Percentiles rank a stretch among this genome's conserved stretches.
Evolutionary conservation across 2,888 invertebrate genomes (phyloP).

Genomic region (Andrena dorsata): DNA sequence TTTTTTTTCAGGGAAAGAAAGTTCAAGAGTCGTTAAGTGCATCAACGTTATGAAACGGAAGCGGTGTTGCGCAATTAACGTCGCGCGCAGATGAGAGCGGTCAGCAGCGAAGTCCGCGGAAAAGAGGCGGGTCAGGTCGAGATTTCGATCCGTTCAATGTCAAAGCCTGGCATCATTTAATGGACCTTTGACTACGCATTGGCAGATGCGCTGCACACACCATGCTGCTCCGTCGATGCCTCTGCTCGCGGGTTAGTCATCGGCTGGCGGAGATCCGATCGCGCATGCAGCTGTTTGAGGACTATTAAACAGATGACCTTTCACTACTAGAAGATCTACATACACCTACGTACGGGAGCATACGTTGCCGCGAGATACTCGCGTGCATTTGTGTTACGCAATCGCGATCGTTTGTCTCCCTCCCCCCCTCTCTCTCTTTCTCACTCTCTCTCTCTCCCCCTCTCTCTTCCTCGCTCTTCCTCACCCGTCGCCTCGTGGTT

Average conservation of each 20-base stretch:
- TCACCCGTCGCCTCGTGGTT: conserved; percentile 35
- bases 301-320: conserved; percentile 74
- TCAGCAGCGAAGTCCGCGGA: not conserved
- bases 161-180: conserved; percentile 50
- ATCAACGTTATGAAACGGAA: conserved; percentile 8
- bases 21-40: too few species aligned
- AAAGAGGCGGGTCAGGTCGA: conserved; percentile 21
- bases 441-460: conserved; percentile 31
- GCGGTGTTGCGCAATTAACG: conserved; percentile 20
- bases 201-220: conserved; percentile 52
- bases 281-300: conserved; percentile 62
- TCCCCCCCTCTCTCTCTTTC: conserved; percentile 41
- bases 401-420: conserved; percentile 53
- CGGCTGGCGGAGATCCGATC: conserved; percentile 64
- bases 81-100: not conserved
- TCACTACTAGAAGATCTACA: conserved; percentile 72
- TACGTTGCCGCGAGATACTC: conserved; percentile 54
- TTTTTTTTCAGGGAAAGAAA: too few species aligned
- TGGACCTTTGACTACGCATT: conserved; percentile 67
- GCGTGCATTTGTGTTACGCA: conserved; percentile 71
- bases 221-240: conserved; percentile 15
- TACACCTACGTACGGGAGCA: conserved; percentile 61
- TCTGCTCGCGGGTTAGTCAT: conserved; percentile 60
- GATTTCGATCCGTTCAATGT: conserved; percentile 73
- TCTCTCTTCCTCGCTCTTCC: conserved; percentile 6